Evolutionary conservation across 2,113 vertebrate genomes (phyloP), one percentile per base, ranked within the genome.

Genomic region (Lasiurus borealis): DNA sequence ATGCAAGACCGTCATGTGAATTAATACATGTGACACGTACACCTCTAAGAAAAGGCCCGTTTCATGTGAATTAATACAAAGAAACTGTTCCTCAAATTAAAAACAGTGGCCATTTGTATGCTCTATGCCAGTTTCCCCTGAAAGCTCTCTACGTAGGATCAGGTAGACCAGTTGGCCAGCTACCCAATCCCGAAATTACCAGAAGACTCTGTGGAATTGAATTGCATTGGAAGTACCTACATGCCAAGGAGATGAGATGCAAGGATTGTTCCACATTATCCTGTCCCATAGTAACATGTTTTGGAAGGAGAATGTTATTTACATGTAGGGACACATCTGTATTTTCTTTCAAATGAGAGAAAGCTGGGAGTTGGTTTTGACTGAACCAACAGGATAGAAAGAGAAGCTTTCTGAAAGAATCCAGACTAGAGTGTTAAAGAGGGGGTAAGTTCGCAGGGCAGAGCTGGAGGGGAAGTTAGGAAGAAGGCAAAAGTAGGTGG

Each of bases 151-250:
- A 2, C 0, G 27, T 19, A 25, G 18, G n/a, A 4, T 3, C 2
- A 1, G 48, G 52, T 21, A 40, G 34, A 81, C 31, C 23, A 29
- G 48, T 1, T 10, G 40, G 69, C 3, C 4, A 75, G 76, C 11
- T 44, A 27, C 1, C 12, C 2, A 15, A 2, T 0, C 6, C 21
- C 3, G 6, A 19, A 23, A 23, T 11, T 27, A 62, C 23, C 57
- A 11, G 23, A 62, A 62, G 57, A 29, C 36, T 27, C 15, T 25
- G 3, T 8, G 23, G 34, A 72, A 50, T 0, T 1, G 9, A 23
- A 18, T 0, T 3, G 8, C 23, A 10, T 1, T 15, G 40, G 46
- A 57, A 77, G 8, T 31, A 31, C 8, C 19, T 27, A 6, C 8
- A 0, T 1, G 14, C 18, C 6, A 0, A 9, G 4, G 11, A 64